Evolutionary conservation across 2,888 invertebrate genomes (phyloP), one percentile per base, ranked within the genome.

Genomic region (Conops quadrifasciatus): DNA sequence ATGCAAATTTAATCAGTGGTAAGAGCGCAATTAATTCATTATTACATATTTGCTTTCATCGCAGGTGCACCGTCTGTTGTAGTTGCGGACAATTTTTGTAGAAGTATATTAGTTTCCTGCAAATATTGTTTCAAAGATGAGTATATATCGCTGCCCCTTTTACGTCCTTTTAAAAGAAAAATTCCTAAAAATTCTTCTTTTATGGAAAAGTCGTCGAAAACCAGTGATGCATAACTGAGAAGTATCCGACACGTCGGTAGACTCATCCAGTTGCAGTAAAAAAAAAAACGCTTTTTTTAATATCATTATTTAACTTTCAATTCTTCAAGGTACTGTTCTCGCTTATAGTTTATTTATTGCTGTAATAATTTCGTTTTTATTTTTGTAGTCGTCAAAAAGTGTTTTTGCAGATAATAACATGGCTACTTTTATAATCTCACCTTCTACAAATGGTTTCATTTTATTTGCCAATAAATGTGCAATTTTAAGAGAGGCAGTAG

Each of bases 401-500:
- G 7, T 19, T 49, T 49, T 11, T 49, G 49, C 49, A 16, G 11
- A 49, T 49, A 49, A 49, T 16, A 19, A 16, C 19, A 49, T 49
- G 49, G 49, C 49, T 49, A 5, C 49, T 49, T 49, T 16, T 4
- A 49, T 49, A 49, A 49, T 49, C 49, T 49, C 49, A 49, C 19
- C 15, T 49, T 49, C 19, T 11, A 19, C 49, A 49, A n/a, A 16
- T 16, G 49, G 49, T 49, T 16, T 49, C 15, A 49, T 49, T 49
- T 49, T 49, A 3, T 49, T 49, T 49, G 49, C 49, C 49, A 49
- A 49, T 49, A 19, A n/a, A 49, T 49, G 49, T 49, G 49, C 49
- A 49, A 49, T 49, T 49, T 49, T 49, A 49, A 49, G 49, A 49
- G 49, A 49, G 49, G 49, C 49, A 49, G n/a, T 49, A 49, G 2